These are phyloP conservation scores for Astropecten irregularis DNA, from an alignment of 53 echinoderm and acorn worm species.

Conservation along the genomic window DNA sequence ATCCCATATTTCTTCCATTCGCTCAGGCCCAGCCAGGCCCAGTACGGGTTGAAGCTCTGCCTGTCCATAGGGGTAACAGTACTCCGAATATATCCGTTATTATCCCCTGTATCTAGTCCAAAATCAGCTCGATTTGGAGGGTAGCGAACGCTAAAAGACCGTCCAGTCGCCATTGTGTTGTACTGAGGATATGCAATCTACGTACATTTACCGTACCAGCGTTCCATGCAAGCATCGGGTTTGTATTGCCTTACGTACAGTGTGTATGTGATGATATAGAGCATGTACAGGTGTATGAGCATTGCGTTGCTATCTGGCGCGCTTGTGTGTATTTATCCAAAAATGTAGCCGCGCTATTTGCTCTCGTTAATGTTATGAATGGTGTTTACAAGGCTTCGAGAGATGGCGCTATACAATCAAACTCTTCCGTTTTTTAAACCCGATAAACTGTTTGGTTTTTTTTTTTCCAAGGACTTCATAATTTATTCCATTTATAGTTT, in stretches of 20 bases:
- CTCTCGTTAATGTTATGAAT: no score
- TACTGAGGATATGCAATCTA: neutral
- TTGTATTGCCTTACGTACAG: no score
- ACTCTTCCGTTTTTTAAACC: no score
- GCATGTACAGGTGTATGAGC: neutral
- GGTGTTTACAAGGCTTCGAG: no score
- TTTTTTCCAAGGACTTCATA: no score
- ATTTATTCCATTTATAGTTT: no score
- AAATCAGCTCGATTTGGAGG: slow-evolving; percentile 68
- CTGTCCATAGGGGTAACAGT: slow-evolving; percentile 78
- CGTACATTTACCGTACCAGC: neutral
- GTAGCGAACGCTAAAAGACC: slow-evolving; percentile 65
- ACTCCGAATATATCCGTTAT: slow-evolving; percentile 93
- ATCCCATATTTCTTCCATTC: slow-evolving; percentile 72
- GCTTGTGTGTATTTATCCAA: no score
- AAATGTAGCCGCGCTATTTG: no score
- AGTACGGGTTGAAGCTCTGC: slow-evolving; percentile 83
- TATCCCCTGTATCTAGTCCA: slow-evolving; percentile 73
- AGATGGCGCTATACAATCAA: no score
- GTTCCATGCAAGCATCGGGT: neutral
- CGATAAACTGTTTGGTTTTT: no score
- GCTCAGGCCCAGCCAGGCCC: slow-evolving; percentile 92
- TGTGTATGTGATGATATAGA: no score
- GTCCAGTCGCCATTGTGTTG: slow-evolving; percentile 56
- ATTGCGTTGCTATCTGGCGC: neutral